Evolutionary conservation across 2,113 vertebrate genomes (phyloP).

Genomic region (Ramphastos sulfuratus): DNA sequence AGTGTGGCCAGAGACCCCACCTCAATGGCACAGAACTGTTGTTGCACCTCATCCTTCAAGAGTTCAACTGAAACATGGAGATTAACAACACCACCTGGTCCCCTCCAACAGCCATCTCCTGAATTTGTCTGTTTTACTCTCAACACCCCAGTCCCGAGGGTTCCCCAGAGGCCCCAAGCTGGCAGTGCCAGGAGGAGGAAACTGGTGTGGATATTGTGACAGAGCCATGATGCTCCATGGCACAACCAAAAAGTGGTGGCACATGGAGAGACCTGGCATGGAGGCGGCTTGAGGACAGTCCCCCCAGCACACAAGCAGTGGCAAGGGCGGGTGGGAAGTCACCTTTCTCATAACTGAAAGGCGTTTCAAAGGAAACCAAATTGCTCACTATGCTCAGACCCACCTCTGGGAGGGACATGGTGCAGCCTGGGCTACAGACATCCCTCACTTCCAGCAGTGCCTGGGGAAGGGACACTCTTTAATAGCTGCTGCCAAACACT

Average conservation of each 20-base stretch:
- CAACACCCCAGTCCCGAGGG: not conserved
- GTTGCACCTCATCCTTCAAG: not conserved
- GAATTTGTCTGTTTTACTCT: not conserved
- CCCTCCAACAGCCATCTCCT: rapidly evolving
- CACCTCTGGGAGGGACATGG: rapidly evolving
- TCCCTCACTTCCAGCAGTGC: not conserved
- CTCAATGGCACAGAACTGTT: not conserved
- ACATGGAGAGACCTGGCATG: not conserved
- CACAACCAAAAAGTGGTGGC: not conserved
- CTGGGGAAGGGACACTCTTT: not conserved
- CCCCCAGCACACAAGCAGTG: rapidly evolving
- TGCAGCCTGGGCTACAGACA: not conserved
- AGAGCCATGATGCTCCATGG: not conserved
- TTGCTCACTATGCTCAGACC: not conserved
- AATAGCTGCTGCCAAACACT: slow-evolving; percentile 51
- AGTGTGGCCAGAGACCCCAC: not conserved
- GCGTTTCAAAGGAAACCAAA: not conserved
- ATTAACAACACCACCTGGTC: not conserved
- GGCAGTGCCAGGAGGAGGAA: not conserved
- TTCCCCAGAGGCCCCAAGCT: not conserved
- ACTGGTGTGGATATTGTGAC: not conserved
- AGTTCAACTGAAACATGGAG: not conserved
- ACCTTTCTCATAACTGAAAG: not conserved
- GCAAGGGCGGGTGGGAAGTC: rapidly evolving
- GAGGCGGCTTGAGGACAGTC: not conserved